These are phyloP conservation scores for Epicampocera succincta DNA, from an alignment of 2,888 invertebrate species.

Conservation along the genomic window DNA sequence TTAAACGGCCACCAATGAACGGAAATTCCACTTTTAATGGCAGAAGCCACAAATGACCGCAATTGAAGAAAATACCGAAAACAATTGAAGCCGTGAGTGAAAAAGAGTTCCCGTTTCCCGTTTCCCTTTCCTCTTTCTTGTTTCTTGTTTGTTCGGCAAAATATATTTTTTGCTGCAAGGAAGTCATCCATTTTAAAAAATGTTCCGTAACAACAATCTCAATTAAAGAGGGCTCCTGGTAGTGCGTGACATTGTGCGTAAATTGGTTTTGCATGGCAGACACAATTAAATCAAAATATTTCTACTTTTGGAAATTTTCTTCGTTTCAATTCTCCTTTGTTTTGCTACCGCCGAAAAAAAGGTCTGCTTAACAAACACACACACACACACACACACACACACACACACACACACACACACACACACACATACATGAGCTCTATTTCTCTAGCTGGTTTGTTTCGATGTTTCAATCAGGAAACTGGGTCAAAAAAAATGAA, in stretches of 20 bases:
- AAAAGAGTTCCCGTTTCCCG: background rate
- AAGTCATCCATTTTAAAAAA: background rate
- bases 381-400: no score
- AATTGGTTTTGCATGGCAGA: slow-evolving; percentile 70
- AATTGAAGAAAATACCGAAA: background rate
- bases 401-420: no score
- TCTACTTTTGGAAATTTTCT: slow-evolving; percentile 70
- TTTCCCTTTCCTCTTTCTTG: no score
- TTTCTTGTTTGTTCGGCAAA: no score
- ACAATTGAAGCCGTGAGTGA: slow-evolving; percentile 10
- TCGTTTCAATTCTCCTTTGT: slow-evolving; percentile 16
- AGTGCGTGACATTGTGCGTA: slow-evolving; percentile 26
- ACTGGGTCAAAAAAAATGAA: slow-evolving; percentile 63
- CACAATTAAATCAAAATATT: slow-evolving; percentile 73
- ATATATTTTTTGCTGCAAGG: no score
- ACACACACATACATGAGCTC: no score
- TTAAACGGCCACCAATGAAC: slow-evolving; percentile 48
- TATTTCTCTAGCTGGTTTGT: slow-evolving; percentile 11
- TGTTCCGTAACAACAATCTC: slow-evolving; percentile 22
- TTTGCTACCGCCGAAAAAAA: background rate
- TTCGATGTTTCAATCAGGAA: slow-evolving; percentile 49
- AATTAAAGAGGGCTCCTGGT: slow-evolving; percentile 35
- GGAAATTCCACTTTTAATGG: slow-evolving; percentile 48
- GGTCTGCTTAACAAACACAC: slow-evolving; percentile 31
- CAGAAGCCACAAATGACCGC: slow-evolving; percentile 22